These are phyloP conservation scores for Sebastes fasciatus DNA, from an alignment of 2,113 vertebrate genomes.

Conservation along the genomic window DNA sequence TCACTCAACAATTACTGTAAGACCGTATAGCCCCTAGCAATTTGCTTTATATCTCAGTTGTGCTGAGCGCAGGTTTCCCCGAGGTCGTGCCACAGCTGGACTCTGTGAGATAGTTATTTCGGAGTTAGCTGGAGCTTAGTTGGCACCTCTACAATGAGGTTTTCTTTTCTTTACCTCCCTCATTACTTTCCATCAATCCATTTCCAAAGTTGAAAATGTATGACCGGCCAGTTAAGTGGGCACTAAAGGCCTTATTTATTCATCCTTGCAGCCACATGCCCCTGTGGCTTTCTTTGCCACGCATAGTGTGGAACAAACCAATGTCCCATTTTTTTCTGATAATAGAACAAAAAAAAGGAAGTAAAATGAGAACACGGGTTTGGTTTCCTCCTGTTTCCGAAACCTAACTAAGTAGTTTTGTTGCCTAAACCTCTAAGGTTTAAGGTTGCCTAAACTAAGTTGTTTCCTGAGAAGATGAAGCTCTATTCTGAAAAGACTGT, in stretches of 20 bases:
- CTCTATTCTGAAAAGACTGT: too few species aligned
- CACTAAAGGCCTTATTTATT: background rate
- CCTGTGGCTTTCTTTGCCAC: background rate
- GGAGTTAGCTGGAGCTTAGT: background rate
- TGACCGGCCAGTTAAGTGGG: slow-evolving; percentile 4
- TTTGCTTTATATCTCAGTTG: slow-evolving; percentile 15
- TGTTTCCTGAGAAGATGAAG: too few species aligned
- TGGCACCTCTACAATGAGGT: slow-evolving; percentile 3
- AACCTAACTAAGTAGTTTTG: too few species aligned
- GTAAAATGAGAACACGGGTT: background rate
- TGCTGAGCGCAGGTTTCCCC: slow-evolving; percentile 1
- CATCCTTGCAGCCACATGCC: background rate
- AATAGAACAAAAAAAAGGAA: background rate
- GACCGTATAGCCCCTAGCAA: background rate
- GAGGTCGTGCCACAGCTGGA: slow-evolving; percentile 1
- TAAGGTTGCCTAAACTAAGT: too few species aligned
- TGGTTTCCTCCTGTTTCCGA: background rate
- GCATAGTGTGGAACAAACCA: background rate
- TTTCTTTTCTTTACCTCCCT: background rate
- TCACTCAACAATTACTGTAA: background rate
- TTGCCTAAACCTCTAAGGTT: too few species aligned
- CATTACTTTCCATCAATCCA: slow-evolving; percentile 10
- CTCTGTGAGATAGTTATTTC: slow-evolving; percentile 1
- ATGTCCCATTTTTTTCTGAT: background rate
- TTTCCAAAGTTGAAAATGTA: slow-evolving; percentile 1